Conservation (phyloP, 2,113 vertebrate genomes). For the human region GRCh38 chr7:39249001-39249500, state of each 20-base stretch:
- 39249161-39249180: not conserved
- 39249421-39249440: slow-evolving; percentile 58
- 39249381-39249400: slow-evolving; percentile 22
- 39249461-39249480: slow-evolving; percentile 82
- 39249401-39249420: slow-evolving; percentile 71
- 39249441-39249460: slow-evolving; percentile 80
- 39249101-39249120: not conserved
- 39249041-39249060: not conserved
- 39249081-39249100: not conserved
- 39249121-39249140: not conserved
- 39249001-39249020: not conserved
- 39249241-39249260: slow-evolving; percentile 45
- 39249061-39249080: not conserved
- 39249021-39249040: not conserved
- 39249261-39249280: slow-evolving; percentile 58
- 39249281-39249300: not conserved
- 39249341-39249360: not conserved
- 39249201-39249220: slow-evolving; percentile 26
- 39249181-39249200: slow-evolving; percentile 48
- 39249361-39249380: not conserved
- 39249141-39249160: not conserved
- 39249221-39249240: slow-evolving; percentile 64
- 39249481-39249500: slow-evolving; percentile 87
- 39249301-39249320: slow-evolving; percentile 70
- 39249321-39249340: not conserved